Percentiles rank a stretch among this genome's conserved stretches.
Evolutionary conservation across 2,888 invertebrate species (phyloP).

Genomic region (Xestoiulus laeticollis): DNA sequence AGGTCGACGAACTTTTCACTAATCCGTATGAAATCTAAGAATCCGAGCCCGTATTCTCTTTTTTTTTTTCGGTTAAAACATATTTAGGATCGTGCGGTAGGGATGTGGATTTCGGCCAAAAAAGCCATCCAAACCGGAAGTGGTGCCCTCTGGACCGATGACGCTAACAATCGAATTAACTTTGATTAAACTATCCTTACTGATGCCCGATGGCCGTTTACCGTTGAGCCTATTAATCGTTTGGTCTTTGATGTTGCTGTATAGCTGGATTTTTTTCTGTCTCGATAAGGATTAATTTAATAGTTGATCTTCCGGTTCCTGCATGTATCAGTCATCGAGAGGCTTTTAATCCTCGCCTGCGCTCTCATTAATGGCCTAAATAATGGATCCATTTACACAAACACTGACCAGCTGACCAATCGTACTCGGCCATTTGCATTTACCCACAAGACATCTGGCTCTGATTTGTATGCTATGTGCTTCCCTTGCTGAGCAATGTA

Average conservation of each 20-base stretch:
- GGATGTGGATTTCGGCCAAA: background rate
- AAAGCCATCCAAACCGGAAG: background rate
- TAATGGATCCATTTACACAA: background rate
- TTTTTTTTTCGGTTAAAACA: background rate
- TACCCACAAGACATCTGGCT: background rate
- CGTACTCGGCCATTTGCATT: background rate
- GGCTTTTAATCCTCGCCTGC: conserved; percentile 5
- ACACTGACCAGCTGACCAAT: background rate
- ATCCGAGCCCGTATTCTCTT: background rate
- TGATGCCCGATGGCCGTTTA: background rate
- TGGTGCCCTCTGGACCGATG: background rate
- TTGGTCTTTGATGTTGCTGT: background rate
- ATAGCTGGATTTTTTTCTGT: background rate
- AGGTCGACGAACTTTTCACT: background rate
- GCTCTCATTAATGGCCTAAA: background rate
- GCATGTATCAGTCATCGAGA: background rate
- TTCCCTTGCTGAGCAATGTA: too few relatives aligned
- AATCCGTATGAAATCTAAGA: background rate
- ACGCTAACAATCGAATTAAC: background rate
- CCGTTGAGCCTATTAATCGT: background rate
- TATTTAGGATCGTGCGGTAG: background rate
- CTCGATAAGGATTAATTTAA: background rate
- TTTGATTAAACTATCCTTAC: conserved; percentile 5
- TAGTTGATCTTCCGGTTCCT: background rate
- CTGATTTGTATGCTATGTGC: background rate